Base-by-base conservation (phyloP, 2,888 invertebrate genomes). In the Cryptocheilus praepositus region DNA sequence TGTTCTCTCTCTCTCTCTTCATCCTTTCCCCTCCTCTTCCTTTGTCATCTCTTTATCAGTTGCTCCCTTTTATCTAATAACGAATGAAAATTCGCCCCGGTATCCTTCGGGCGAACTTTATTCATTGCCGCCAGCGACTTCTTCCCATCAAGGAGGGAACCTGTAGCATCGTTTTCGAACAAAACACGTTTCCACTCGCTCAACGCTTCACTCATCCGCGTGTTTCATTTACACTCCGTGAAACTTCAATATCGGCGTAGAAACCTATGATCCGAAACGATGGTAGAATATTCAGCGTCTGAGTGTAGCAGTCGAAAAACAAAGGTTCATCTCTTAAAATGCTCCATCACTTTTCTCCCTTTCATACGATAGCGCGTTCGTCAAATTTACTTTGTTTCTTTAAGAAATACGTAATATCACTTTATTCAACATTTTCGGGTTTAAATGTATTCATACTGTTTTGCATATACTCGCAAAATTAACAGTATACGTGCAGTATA, bases 141-240 rank as follows among this genome's bases (percentile, higher is more conserved):
- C 36, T 36, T 36, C 7, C 36, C 36, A 7, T 11, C 70, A 61
- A 70, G 67, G 69, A 7, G 36, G 66, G 71, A 71, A 76, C 70
- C 74, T 65, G 65, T 79, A 74, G 74, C 79, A 79, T 71, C 76
- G 61, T 61, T 67, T 61, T 57, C 46, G 64, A 68, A 56, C 66
- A 59, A 65, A 67, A 55, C 64, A 58, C 54, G 25, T 36, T 54
- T 52, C 55, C 55, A 55, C 51, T 64, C 65, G 62, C 67, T 60
- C 49, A 56, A 63, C 36, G 11, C 11, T 36, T 36, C 11, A 7
- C 67, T 58, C 60, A 53, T 56, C 63, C 60, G 69, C 68, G 75
- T 78, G 75, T 75, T 75, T 75, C 69, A 73, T 77, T 75, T 76
- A 78, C 73, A 73, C 78, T 77, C 70, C 75, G 75, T 77, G 70